Base-by-base conservation (phyloP, 2,888 invertebrate species). In the Temnothorax ravouxi region DNA sequence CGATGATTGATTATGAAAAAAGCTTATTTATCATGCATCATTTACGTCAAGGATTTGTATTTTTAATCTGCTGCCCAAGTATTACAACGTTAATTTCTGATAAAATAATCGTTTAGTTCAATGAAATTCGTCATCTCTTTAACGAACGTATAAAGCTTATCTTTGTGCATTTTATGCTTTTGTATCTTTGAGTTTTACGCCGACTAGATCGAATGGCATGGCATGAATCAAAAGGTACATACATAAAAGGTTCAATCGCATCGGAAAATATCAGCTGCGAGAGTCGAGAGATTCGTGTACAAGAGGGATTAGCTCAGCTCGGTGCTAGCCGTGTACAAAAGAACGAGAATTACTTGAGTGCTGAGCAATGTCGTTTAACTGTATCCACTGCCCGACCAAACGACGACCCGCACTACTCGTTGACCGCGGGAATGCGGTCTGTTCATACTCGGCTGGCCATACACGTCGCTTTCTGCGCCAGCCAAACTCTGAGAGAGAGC, bases 341-440 rank as follows among this genome's bases (percentile, higher is more conserved):
- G 82, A 83, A 80, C 47, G 61, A 76, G 72, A 84, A 69, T 83
- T 72, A 76, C 41, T 18, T 47, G 74, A 88, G 80, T 69, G 80
- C 47, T 56, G 86, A 84, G 82, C 84, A 86, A 67, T 77, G 76
- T 83, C 79, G 85, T 87, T 82, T 67, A 54, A 69, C 67, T 77
- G 76, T 76, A 82, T 80, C 67, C 67, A 81, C 64, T 75, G 84
- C 18, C 74, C 52, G 85, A 86, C 81, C 75, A 67, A 88, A 83
- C 81, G 84, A 44, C 62, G 75, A 85, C n/a, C 52, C 50, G 61
- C 61, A 62, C 88, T 86, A 84, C 84, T 86, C 76, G 83, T 83
- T 83, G 84, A 77, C 50, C 74, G 80, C 67, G 44, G 59, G 59
- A 69, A 80, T 87, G 76, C 47, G 76, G 76, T 84, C 66, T 77